phyloP scores from a whole-genome alignment of 2,113 vertebrate species.

The Speoplatyrhinus poulsoni region DNA sequence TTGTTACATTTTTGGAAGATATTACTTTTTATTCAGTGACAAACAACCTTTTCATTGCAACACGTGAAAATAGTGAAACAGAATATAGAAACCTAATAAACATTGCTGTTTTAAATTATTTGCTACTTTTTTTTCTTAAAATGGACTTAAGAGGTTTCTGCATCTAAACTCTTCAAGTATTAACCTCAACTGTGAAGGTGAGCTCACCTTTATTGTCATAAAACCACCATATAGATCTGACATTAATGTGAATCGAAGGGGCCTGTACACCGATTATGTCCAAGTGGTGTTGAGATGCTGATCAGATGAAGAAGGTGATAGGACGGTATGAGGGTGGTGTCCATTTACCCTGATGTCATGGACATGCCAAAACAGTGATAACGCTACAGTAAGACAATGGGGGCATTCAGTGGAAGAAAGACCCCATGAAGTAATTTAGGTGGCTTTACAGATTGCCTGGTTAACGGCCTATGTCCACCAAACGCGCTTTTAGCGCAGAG shows the following conservation, averaged over 20 bases:
- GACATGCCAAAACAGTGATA: constrained; percentile 22
- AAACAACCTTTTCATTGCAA: no score
- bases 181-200: neutral
- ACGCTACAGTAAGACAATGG: constrained; percentile 21
- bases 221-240: constrained; percentile 10
- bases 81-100: no score
- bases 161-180: neutral
- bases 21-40: no score
- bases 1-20: no score
- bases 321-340: constrained; percentile 43
- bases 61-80: no score
- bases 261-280: constrained; percentile 19
- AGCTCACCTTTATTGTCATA: neutral
- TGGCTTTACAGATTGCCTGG: constrained; percentile 16
- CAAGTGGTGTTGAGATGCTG: constrained; percentile 3
- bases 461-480: neutral
- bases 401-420: constrained; percentile 22
- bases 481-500: no score
- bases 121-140: no score
- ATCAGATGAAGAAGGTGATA: constrained; percentile 7
- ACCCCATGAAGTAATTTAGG: neutral
- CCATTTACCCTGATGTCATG: constrained; percentile 17
- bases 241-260: constrained; percentile 11
- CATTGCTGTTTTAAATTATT: no score
- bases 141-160: no score